These are phyloP conservation scores for Hepsetus odoe DNA, from an alignment of 2,113 vertebrate genomes.

Conservation along the genomic window DNA sequence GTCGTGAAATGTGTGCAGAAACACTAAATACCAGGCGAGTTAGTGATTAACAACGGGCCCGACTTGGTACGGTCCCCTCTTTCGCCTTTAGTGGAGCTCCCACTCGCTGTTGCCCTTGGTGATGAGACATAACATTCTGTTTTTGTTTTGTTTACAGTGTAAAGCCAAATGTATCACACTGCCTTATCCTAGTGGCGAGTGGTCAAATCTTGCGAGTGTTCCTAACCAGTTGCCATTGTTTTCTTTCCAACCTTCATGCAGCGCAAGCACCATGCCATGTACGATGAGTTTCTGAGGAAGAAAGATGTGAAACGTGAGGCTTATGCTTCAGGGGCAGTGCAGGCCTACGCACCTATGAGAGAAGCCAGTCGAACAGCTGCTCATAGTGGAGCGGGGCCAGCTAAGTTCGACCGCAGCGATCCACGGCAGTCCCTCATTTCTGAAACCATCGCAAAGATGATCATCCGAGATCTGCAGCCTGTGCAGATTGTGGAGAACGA, in stretches of 20 bases:
- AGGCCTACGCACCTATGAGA: constrained; percentile 60
- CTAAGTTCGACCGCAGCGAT: constrained; percentile 78
- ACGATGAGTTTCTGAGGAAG: constrained; percentile 82
- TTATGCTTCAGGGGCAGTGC: constrained; percentile 69
- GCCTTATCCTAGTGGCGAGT: neutral
- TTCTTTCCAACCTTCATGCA: constrained; percentile 45
- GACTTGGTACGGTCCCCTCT: constrained; percentile 10
- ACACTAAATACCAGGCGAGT: neutral
- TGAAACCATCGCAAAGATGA: constrained; percentile 81
- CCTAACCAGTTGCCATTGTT: constrained; percentile 6
- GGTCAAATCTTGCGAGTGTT: neutral
- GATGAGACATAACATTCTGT: too few species aligned
- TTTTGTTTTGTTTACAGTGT: too few species aligned
- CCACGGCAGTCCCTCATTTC: constrained; percentile 79
- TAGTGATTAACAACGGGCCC: neutral
- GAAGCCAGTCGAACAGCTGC: constrained; percentile 32
- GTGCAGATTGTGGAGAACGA: constrained; percentile 76
- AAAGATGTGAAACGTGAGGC: constrained; percentile 82
- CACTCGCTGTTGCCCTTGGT: neutral
- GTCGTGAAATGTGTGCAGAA: neutral
- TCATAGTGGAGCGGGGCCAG: constrained; percentile 62
- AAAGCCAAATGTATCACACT: too few species aligned
- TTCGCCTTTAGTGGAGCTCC: constrained; percentile 1
- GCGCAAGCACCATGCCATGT: constrained; percentile 81
- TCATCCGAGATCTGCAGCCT: constrained; percentile 77